Evolutionary conservation across 37 sponge, comb jelly and placozoan genomes (phyloP).

Genomic region (Haliclona indistincta): DNA sequence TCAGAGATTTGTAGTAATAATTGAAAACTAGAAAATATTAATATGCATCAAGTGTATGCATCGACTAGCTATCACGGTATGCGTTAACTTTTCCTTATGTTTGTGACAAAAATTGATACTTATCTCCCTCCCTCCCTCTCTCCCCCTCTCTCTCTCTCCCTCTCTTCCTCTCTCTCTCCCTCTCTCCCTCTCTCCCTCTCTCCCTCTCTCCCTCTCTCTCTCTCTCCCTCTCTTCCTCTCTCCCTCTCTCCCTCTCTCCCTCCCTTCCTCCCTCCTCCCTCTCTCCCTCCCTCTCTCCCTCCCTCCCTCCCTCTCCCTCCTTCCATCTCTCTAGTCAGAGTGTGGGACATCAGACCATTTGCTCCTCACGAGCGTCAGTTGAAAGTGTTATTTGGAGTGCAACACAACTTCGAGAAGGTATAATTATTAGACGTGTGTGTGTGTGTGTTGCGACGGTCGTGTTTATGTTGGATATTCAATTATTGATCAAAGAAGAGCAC

Average conservation of each 20-base stretch:
- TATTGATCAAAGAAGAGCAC: neutral
- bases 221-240: neutral
- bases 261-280: neutral
- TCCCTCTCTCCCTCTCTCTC: neutral
- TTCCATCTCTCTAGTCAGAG: conserved; percentile 59
- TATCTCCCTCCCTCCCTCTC: no score
- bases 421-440: neutral
- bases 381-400: conserved; percentile 77
- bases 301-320: neutral
- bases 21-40: no score
- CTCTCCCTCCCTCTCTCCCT: neutral
- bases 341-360: conserved; percentile 95
- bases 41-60: no score
- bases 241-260: neutral
- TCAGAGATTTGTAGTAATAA: no score
- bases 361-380: conserved; percentile 84
- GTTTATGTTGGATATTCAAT: neutral
- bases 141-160: conserved; percentile 2
- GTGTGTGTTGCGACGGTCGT: neutral
- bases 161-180: conserved; percentile 2
- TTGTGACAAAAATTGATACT: no score
- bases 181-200: neutral
- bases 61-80: no score
- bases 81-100: no score
- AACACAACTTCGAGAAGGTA: conserved; percentile 97